phyloP scores from a whole-genome alignment of 2,888 invertebrate species.

The Cantharis rustica region DNA sequence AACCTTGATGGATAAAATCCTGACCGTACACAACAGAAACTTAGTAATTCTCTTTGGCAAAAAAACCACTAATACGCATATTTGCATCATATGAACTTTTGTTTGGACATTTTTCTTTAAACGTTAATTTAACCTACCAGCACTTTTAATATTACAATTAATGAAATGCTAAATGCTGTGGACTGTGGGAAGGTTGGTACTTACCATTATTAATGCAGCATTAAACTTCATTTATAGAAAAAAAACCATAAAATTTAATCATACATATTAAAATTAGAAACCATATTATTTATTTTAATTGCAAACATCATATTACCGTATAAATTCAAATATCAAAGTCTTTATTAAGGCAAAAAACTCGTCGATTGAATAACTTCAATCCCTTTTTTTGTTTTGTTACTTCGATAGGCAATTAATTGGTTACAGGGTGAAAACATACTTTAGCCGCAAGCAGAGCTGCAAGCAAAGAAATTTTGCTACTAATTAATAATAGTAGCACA shows the following conservation, averaged over 20 bases:
- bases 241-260: background rate
- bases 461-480: too few relatives aligned
- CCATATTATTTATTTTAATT: background rate
- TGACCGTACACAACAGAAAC: conserved; percentile 19
- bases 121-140: background rate
- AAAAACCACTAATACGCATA: background rate
- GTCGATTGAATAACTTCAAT: background rate
- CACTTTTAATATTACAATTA: background rate
- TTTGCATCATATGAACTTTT: background rate
- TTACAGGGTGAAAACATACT: too few relatives aligned
- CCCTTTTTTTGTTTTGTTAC: background rate
- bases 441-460: too few relatives aligned
- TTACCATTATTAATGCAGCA: background rate
- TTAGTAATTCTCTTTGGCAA: background rate
- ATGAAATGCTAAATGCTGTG: background rate
- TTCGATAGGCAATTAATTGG: background rate
- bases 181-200: background rate
- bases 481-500: too few relatives aligned
- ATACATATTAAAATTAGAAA: background rate
- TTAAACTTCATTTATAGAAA: background rate
- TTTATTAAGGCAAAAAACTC: background rate
- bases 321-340: background rate
- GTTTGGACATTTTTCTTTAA: background rate
- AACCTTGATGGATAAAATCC: conserved; percentile 25
- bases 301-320: background rate